Evolutionary conservation across 2,888 invertebrate species (phyloP).

Genomic region (Eilema sororculum): DNA sequence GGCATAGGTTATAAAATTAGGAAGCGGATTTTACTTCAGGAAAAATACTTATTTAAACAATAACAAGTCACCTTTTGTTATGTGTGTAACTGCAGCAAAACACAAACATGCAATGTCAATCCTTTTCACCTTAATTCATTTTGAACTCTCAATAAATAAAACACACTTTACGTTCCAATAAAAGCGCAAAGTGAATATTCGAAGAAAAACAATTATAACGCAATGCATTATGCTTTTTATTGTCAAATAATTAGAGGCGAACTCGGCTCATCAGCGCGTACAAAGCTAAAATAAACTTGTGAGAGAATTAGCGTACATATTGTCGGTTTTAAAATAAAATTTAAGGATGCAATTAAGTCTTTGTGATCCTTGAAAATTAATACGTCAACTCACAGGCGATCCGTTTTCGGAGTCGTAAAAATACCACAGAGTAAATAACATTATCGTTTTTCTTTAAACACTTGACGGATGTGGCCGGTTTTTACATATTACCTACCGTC

Average conservation of each 20-base stretch:
- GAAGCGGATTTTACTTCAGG: background rate
- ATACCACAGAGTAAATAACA: conserved; percentile 74
- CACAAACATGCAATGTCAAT: conserved; percentile 18
- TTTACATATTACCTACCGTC: conserved; percentile 46
- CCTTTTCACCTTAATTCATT: conserved; percentile 57
- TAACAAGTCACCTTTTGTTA: background rate
- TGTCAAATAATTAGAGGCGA: conserved; percentile 72
- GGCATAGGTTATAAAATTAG: background rate
- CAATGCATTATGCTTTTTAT: conserved; percentile 74
- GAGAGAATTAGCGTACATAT: conserved; percentile 68
- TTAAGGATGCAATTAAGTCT: conserved; percentile 80
- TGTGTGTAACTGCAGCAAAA: background rate
- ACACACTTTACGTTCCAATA: conserved; percentile 74
- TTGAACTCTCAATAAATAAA: conserved; percentile 78
- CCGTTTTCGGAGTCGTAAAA: conserved; percentile 73
- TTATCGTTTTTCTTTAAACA: conserved; percentile 59
- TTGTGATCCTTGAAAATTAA: conserved; percentile 79
- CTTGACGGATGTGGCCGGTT: conserved; percentile 54
- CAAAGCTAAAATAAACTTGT: conserved; percentile 66
- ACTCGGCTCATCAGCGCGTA: conserved; percentile 60
- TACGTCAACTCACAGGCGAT: conserved; percentile 68
- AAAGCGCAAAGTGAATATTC: conserved; percentile 61
- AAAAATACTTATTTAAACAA: background rate
- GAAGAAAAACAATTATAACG: conserved; percentile 67
- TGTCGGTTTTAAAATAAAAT: conserved; percentile 82